These are phyloP conservation scores for Magallana gigas DNA, from an alignment of 1,140 invertebrate genomes.

Conservation along the genomic window DNA sequence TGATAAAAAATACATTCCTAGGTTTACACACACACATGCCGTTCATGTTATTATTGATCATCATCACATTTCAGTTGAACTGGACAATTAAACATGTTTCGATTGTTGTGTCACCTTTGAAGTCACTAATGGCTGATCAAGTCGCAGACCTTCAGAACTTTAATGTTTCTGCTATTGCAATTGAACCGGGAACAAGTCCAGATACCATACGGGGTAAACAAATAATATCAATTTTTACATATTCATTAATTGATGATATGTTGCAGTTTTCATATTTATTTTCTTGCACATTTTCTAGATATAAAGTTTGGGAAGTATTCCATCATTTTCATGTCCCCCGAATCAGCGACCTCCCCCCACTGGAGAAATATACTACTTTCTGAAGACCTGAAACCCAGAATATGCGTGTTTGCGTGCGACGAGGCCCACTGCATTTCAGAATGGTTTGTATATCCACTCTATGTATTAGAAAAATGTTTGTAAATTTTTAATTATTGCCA, in stretches of 20 bases:
- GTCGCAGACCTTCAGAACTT: neutral
- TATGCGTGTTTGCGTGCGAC: neutral
- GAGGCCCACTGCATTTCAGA: constrained; percentile 17
- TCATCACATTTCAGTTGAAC: neutral
- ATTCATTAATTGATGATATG: neutral
- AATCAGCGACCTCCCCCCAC: neutral
- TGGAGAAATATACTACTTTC: neutral
- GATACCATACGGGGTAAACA: neutral
- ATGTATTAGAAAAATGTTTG: neutral
- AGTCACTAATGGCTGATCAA: neutral
- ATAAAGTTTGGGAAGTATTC: neutral
- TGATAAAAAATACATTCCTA: neutral
- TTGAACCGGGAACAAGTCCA: neutral
- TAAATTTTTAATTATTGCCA: neutral
- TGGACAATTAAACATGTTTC: neutral
- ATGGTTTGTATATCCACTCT: neutral
- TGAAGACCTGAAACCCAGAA: neutral
- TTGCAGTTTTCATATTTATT: neutral
- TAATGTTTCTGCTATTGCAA: neutral
- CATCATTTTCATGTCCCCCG: neutral
- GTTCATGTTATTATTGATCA: neutral
- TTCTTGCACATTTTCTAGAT: neutral
- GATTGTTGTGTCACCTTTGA: neutral
- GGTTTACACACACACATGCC: neutral
- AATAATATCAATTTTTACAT: neutral